Base-by-base conservation (phyloP, 2,797 vertebrate species). In the Rachycentron canadum region DNA sequence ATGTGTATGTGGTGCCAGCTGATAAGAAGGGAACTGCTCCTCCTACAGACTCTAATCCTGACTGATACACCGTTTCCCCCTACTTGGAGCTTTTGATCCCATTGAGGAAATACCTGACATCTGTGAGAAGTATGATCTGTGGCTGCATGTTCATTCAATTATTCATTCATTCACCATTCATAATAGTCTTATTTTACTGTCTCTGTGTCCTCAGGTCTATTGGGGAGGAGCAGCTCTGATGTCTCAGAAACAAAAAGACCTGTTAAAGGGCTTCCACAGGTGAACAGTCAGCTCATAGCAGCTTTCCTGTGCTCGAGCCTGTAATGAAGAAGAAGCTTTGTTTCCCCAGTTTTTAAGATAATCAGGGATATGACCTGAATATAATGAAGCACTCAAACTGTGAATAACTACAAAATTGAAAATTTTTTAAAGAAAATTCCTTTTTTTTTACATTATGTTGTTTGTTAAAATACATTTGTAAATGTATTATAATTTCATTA, bases 161-260 rank as follows among this genome's bases (percentile, higher is more conserved):
- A 6, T 34, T 8, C 34, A 34, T 34, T 34, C 10, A 30, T 62
- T 63, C 3, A 14, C 36, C 5, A 43, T 17, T 38, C 26, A n/a
- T 34, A 47, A 8, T 47, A n/a, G 25, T 34, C 4, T 3, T 4
- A 21, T 56, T 19, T 40, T 17, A 21, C 13, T 16, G 6, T 14
- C 45, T 30, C 58, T 1, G 49, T 30, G 52, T 58, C 26, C 45
- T 77, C 92, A 97, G 96, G 97, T 96, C 34, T 97, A 96, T 43
- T 97, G 96, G 97, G 96, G 97, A 36, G 97, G 96, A 74, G 95
- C 94, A 3, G 96, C 95, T 62, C 91, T 97, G 85, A 50, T 97
- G 82, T 97, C 96, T 0, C 92, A 80, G 58, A 96, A 94, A 76
- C 94, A 97, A 58, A 55, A 90, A 59, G 92, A 89, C 68, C 92